phyloP scores from a whole-genome alignment of 1,140 invertebrate genomes.

The Anastrepha obliqua region DNA sequence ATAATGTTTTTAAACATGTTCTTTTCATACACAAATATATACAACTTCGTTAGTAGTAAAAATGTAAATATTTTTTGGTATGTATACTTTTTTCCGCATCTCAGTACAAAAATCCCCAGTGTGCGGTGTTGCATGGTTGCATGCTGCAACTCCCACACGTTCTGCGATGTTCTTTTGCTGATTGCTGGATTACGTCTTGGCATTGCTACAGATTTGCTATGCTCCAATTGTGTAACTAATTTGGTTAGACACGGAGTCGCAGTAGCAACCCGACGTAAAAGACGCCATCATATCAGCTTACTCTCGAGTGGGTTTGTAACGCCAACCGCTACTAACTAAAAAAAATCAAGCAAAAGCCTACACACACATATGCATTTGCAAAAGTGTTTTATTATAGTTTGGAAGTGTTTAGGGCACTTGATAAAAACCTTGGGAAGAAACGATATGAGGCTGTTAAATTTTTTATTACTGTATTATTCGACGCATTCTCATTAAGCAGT shows the following conservation, averaged over 20 bases:
- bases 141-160: not conserved
- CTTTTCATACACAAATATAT: no score
- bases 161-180: not conserved
- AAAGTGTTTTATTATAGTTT: not conserved
- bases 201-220: not conserved
- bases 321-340: not conserved
- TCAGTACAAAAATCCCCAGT: no score
- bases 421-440: no score
- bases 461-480: no score
- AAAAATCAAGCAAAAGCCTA: not conserved
- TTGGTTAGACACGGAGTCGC: not conserved
- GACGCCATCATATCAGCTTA: not conserved
- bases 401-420: no score
- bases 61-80: no score
- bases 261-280: not conserved
- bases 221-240: slow-evolving; percentile 51
- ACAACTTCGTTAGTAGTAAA: no score
- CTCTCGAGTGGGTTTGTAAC: slow-evolving; percentile 12
- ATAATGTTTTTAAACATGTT: no score
- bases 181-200: not conserved
- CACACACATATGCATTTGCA: not conserved
- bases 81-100: no score
- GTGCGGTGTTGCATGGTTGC: not conserved
- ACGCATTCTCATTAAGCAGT: no score
- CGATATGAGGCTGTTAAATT: no score